Base-by-base conservation (phyloP, 1,140 invertebrate genomes). In the Lasioglossum baleicum region DNA sequence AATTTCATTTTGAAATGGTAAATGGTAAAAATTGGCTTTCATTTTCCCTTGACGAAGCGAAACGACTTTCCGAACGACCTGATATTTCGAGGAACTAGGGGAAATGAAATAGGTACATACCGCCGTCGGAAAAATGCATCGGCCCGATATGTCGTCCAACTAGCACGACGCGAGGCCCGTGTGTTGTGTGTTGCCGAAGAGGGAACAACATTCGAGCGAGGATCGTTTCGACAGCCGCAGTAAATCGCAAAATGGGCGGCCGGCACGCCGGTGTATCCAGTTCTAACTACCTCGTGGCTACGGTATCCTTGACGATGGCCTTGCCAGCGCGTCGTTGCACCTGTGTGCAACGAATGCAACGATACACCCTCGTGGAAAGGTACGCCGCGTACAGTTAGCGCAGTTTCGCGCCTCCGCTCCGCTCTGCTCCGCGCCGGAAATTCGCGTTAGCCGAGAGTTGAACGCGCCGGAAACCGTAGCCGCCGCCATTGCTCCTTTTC, bases 271-370 rank as follows among this genome's bases (percentile, higher is more conserved):
- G 82, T 53, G 51, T 66, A 85, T 85, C 83, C 82, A 73, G 82
- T 81, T 85, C 67, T 66, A 72, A 67, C 68, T 68, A 69, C 67
- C 77, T 72, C 79, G 77, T 61, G 58, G 73, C 58, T 40, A 44
- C 26, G 60, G 51, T 76, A 84, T 82, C 84, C 84, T 85, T 85
- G 83, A 60, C 56, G 72, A 67, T 81, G 83, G 66, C 84, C 84
- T 85, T 85, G 84, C 83, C 22, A 63, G 68, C 68, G 66, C 82
- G 81, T 58, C 51, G 66, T 65, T 73, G 77, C 68, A 65, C 22
- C 22, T 48, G 75, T 67, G 48, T 64, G 53, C 53, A 65, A 63
- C 35, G 35, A 35, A 40, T 64, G 53, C 53, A 65, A 68, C 42
- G 42, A 44, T 10, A 26, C 35, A 64, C 11, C 42, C 10, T 2